Percentiles rank a stretch among this genome's conserved stretches.
Evolutionary conservation across 1,140 invertebrate species (phyloP).

Genomic region (Harlomillsia oculata): DNA sequence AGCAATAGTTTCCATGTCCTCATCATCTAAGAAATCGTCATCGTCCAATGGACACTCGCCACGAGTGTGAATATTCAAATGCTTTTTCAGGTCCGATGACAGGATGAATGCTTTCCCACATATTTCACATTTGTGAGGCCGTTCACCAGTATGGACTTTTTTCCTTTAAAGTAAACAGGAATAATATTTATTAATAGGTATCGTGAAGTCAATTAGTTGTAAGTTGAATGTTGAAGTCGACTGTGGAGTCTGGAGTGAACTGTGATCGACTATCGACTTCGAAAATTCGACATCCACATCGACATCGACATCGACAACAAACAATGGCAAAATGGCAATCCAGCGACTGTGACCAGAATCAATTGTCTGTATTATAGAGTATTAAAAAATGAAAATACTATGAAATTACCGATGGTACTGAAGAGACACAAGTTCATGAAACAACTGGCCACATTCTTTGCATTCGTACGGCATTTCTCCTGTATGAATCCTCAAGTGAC

Average conservation of each 20-base stretch:
- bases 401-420: conserved; percentile 31
- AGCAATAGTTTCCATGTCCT: no score
- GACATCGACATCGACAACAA: no score
- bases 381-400: no score
- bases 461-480: conserved; percentile 31
- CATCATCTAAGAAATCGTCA: background rate
- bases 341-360: no score
- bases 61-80: conserved; percentile 20
- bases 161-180: conserved; percentile 20
- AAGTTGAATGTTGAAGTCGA: no score
- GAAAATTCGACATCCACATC: no score
- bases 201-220: background rate
- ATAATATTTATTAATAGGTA: background rate
- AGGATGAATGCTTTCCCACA: conserved; percentile 33
- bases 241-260: no score
- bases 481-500: conserved; percentile 32
- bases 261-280: no score
- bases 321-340: no score
- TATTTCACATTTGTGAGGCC: conserved; percentile 29
- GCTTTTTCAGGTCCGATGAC: conserved; percentile 33
- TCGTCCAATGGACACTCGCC: background rate
- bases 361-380: no score
- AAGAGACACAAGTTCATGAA: conserved; percentile 32
- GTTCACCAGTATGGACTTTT: conserved; percentile 33
- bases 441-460: conserved; percentile 20